A percentile compares a stretch with the other conserved stretches of the same genome.
phyloP scores from a whole-genome alignment of 2,888 invertebrate genomes.

The Pherbina coryleti region DNA sequence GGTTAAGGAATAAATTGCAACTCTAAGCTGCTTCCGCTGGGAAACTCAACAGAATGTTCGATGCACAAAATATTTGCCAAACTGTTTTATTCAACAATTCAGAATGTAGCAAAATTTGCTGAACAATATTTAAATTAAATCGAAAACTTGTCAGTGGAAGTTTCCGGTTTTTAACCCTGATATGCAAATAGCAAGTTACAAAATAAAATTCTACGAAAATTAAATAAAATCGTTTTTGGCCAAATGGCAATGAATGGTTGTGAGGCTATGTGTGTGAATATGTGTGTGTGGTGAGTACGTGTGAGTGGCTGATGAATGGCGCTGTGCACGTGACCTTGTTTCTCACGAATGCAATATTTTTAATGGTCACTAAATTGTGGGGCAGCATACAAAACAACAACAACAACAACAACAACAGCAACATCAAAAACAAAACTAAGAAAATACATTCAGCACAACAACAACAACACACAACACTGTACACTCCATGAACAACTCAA shows the following conservation, averaged over 20 bases:
- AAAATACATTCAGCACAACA: background rate
- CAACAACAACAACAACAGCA: background rate
- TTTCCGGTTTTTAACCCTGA: background rate
- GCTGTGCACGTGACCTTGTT: conserved; percentile 32
- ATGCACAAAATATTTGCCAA: no score
- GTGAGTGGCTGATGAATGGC: conserved; percentile 22
- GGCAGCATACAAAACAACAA: conserved; percentile 8
- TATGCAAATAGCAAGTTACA: background rate
- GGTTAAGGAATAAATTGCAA: no score
- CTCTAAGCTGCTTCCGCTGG: no score
- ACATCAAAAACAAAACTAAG: no score
- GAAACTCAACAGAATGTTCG: background rate
- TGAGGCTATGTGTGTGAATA: no score
- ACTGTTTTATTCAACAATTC: background rate
- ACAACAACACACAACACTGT: background rate
- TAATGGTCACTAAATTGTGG: conserved; percentile 38
- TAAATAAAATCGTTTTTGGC: background rate
- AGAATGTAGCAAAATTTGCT: no score
- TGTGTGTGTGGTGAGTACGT: background rate
- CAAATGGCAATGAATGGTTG: background rate
- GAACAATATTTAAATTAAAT: background rate
- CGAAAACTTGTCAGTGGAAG: background rate
- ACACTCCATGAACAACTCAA: background rate
- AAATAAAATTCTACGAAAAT: conserved; percentile 15
- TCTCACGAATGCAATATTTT: conserved; percentile 28